These are phyloP conservation scores for Pogonocherus hispidulus DNA, from an alignment of 2,888 invertebrate genomes.

Conservation along the genomic window DNA sequence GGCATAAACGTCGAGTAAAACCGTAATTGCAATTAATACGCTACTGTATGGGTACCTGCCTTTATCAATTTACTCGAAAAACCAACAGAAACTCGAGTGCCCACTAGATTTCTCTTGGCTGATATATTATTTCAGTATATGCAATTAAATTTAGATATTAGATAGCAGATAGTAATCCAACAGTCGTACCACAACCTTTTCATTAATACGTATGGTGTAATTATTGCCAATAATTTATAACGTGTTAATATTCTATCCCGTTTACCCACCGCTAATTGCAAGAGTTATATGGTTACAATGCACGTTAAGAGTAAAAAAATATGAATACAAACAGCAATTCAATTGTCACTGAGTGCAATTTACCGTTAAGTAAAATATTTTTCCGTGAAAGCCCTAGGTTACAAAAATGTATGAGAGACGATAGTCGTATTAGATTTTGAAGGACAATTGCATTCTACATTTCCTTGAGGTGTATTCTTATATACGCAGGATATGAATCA, in stretches of 20 bases:
- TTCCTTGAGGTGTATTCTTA: too few relatives aligned
- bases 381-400: not conserved
- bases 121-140: slow-evolving; percentile 21
- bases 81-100: slow-evolving; percentile 11
- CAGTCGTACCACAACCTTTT: slow-evolving; percentile 4
- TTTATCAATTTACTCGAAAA: slow-evolving; percentile 25
- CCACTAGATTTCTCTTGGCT: slow-evolving; percentile 12
- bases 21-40: slow-evolving; percentile 19
- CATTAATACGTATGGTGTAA: slow-evolving; percentile 41
- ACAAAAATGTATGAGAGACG: too few relatives aligned
- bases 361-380: slow-evolving; percentile 4
- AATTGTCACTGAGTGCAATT: slow-evolving; percentile 12
- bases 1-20: slow-evolving; percentile 5
- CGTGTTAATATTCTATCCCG: slow-evolving; percentile 43
- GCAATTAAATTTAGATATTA: slow-evolving; percentile 29
- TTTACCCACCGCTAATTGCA: slow-evolving; percentile 46
- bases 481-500: too few relatives aligned
- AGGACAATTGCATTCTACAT: too few relatives aligned
- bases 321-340: slow-evolving; percentile 14
- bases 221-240: slow-evolving; percentile 50
- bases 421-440: too few relatives aligned
- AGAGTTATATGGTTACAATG: too few relatives aligned
- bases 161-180: slow-evolving; percentile 12
- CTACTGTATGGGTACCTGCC: slow-evolving; percentile 6
- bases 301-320: slow-evolving; percentile 24